Conservation (phyloP, 2,888 invertebrate genomes). For the Acrobasis suavella region DNA sequence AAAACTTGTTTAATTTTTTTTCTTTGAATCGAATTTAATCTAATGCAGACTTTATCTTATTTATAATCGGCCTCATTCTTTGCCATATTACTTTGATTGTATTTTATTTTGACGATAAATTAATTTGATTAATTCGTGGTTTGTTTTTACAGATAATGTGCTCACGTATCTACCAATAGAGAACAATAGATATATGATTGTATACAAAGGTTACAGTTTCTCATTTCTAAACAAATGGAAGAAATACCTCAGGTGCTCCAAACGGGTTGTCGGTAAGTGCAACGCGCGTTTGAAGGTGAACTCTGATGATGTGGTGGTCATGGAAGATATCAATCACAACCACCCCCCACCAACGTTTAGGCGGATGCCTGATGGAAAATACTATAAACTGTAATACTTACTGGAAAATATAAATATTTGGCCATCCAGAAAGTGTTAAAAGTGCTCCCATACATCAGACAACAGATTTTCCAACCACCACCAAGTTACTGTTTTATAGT, state of each 20-base stretch:
- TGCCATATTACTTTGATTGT: too few species aligned
- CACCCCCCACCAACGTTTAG: constrained; percentile 24
- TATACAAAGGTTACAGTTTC: constrained; percentile 35
- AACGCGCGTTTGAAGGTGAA: constrained; percentile 38
- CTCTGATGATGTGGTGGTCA: constrained; percentile 25
- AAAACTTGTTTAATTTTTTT: too few species aligned
- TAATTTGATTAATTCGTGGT: too few species aligned
- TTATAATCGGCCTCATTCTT: too few species aligned
- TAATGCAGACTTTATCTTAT: too few species aligned
- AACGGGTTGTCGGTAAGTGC: constrained; percentile 29
- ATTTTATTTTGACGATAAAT: too few species aligned
- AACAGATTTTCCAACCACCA: too few species aligned
- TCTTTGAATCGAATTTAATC: too few species aligned
- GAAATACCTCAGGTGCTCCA: constrained; percentile 37
- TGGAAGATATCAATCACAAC: constrained; percentile 12
- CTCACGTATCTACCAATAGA: constrained; percentile 21
- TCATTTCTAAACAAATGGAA: constrained; percentile 34
- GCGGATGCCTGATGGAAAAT: neutral
- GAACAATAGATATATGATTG: constrained; percentile 21
- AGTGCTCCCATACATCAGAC: too few species aligned
- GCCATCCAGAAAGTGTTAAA: too few species aligned
- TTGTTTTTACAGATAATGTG: neutral
- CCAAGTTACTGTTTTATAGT: too few species aligned
- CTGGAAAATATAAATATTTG: neutral
- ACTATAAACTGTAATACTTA: constrained; percentile 7